These are phyloP conservation scores for Heliconius himera DNA, from an alignment of 1,140 invertebrate species.

Conservation along the genomic window DNA sequence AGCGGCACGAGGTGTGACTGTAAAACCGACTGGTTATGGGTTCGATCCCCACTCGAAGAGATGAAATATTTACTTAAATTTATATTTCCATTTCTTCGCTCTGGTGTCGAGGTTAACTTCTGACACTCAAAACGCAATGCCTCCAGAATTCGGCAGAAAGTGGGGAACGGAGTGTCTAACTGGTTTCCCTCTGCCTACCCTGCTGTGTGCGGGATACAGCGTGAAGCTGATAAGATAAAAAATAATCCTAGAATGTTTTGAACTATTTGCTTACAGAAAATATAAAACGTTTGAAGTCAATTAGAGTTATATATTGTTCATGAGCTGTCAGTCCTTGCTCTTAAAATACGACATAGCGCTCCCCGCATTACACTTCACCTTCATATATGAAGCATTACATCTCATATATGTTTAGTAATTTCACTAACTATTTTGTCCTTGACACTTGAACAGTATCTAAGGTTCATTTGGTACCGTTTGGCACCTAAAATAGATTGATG, in stretches of 20 bases:
- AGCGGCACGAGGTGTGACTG: too few relatives aligned
- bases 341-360: not conserved
- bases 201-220: too few relatives aligned
- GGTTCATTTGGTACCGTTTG: not conserved
- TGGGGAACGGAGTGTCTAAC: too few relatives aligned
- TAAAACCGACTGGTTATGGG: too few relatives aligned
- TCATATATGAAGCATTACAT: not conserved
- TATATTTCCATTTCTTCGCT: too few relatives aligned
- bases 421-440: constrained; percentile 3
- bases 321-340: not conserved
- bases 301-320: not conserved
- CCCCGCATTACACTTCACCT: not conserved
- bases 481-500: not conserved
- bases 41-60: too few relatives aligned
- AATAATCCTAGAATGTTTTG: not conserved
- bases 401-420: not conserved
- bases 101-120: too few relatives aligned
- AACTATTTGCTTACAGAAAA: not conserved
- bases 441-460: not conserved
- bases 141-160: too few relatives aligned
- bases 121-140: too few relatives aligned
- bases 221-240: too few relatives aligned
- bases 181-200: too few relatives aligned
- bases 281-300: not conserved
- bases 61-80: too few relatives aligned